Conservation (phyloP, 1,140 invertebrate genomes). For the Oryctes rhinoceros region DNA sequence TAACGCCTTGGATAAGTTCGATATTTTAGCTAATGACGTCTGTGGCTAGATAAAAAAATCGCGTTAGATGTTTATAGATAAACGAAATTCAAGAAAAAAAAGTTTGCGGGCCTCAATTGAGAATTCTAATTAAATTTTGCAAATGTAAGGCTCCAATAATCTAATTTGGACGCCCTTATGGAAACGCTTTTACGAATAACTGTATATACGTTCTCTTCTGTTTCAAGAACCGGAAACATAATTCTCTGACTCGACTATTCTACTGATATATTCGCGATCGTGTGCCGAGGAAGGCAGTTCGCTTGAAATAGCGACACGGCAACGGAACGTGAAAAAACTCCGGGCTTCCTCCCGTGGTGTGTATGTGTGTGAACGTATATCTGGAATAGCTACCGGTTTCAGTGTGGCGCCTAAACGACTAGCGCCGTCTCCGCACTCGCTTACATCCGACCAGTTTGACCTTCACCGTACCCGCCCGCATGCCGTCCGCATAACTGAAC, state of each 20-base stretch:
- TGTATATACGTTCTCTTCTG: not conserved
- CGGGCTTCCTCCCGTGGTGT: not conserved
- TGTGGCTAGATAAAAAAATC: too few species aligned
- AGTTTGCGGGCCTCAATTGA: too few species aligned
- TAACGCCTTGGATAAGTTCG: too few species aligned
- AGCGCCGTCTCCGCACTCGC: not conserved
- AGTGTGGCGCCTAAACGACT: slow-evolving; percentile 17
- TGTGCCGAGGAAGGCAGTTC: not conserved
- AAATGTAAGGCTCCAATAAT: too few species aligned
- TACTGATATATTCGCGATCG: not conserved
- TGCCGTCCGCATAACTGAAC: slow-evolving; percentile 5
- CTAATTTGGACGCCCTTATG: too few species aligned
- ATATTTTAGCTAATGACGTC: too few species aligned
- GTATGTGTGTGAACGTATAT: not conserved
- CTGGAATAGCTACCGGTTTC: slow-evolving; percentile 5
- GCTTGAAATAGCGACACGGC: not conserved
- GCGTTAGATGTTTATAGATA: too few species aligned
- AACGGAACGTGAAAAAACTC: slow-evolving; percentile 4
- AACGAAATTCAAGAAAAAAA: too few species aligned
- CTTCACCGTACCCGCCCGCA: slow-evolving; percentile 14
- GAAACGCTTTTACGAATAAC: too few species aligned
- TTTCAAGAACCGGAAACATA: slow-evolving; percentile 5
- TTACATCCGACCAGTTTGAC: slow-evolving; percentile 27
- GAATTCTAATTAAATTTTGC: too few species aligned
- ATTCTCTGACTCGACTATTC: not conserved